These are phyloP conservation scores for Patiria miniata DNA, from an alignment of 35 echinoderm and acorn worm genomes.

Conservation along the genomic window DNA sequence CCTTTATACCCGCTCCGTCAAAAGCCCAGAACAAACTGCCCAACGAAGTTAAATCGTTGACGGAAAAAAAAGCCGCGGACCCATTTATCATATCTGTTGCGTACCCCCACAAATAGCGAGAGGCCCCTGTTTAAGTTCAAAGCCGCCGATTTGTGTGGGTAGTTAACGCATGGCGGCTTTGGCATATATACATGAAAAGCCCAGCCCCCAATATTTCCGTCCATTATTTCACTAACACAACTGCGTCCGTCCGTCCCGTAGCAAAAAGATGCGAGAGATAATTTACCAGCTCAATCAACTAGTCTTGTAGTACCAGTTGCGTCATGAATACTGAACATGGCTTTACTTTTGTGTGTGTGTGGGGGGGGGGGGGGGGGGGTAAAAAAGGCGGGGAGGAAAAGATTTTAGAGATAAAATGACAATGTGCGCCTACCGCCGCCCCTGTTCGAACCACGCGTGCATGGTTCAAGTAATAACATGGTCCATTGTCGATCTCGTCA, in stretches of 20 bases:
- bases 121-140: neutral
- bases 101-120: no score
- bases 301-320: conserved; percentile 2
- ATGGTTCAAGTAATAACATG: no score
- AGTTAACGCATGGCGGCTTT: neutral
- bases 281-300: neutral
- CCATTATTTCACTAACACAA: neutral
- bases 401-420: conserved; percentile 8
- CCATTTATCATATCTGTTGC: neutral
- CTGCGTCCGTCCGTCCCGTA: neutral
- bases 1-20: neutral
- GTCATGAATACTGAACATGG: conserved; percentile 14
- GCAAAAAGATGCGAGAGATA: neutral
- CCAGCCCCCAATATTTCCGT: neutral
- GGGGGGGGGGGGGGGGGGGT: no score
- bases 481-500: no score
- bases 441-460: neutral
- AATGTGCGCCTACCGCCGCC: neutral
- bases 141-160: neutral
- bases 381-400: neutral
- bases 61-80: neutral
- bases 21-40: neutral
- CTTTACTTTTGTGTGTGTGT: neutral
- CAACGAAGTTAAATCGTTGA: neutral
- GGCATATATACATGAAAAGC: neutral